Evolutionary conservation across 2,113 vertebrate genomes (phyloP).

Genomic region (Puntigrus tetrazona): DNA sequence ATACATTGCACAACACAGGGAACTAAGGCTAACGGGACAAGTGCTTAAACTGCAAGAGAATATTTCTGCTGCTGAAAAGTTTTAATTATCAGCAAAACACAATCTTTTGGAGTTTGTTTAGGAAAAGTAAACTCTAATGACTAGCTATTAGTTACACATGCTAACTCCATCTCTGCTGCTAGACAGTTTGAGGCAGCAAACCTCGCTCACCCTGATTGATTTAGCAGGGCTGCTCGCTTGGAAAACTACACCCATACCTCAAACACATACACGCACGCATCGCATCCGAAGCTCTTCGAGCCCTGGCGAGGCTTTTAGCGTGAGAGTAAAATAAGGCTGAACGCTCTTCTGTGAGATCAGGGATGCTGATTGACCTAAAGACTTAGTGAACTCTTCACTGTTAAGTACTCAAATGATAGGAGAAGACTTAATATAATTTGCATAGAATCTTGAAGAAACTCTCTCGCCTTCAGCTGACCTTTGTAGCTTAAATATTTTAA

Average conservation of each 20-base stretch:
- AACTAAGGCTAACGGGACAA: background rate
- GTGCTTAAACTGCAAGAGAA: background rate
- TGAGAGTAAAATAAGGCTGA: background rate
- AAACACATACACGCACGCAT: background rate
- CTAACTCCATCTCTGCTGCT: conserved; percentile 3
- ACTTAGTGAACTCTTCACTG: background rate
- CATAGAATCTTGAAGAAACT: background rate
- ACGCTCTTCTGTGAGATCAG: background rate
- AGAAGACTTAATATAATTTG: background rate
- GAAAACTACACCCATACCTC: background rate
- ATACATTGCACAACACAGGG: background rate
- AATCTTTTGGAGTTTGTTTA: conserved; percentile 10
- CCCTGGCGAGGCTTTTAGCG: background rate
- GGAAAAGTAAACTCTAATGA: conserved; percentile 20
- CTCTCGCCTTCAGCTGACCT: background rate
- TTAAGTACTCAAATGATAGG: background rate
- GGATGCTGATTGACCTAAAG: background rate
- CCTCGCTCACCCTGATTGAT: background rate
- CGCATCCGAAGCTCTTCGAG: background rate
- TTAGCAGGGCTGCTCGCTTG: conserved; percentile 18
- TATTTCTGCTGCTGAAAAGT: background rate
- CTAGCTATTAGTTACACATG: conserved; percentile 4
- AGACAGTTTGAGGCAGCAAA: background rate
- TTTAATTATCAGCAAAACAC: background rate
- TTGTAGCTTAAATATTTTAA: background rate